Evolutionary conservation across 2,888 invertebrate species (phyloP).

Genomic region (Leptogaster cylindrica): DNA sequence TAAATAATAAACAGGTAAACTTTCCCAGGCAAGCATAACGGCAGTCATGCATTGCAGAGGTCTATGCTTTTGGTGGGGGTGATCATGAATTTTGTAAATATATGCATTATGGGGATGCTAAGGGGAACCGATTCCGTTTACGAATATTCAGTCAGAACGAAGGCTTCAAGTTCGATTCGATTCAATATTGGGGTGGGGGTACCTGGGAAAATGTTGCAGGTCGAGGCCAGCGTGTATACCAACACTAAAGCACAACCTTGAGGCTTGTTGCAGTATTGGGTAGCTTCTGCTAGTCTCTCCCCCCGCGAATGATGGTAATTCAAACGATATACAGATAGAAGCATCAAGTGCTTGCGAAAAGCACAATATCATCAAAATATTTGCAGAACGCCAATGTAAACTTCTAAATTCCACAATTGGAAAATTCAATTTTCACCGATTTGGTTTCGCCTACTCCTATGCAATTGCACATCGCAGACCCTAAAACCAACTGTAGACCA

Average conservation of each 20-base stretch:
- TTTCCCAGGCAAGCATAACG: neutral
- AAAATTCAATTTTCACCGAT: constrained; percentile 7
- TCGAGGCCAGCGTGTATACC: constrained; percentile 10
- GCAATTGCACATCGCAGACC: too few species aligned
- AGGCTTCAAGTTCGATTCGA: neutral
- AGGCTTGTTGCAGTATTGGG: constrained; percentile 1
- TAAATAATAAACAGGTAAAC: neutral
- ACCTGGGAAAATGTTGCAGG: constrained; percentile 16
- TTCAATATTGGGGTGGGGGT: neutral
- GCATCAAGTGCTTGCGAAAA: constrained; percentile 29
- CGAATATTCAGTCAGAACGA: neutral
- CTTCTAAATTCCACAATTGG: neutral
- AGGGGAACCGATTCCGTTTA: neutral
- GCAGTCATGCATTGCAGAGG: neutral
- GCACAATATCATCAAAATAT: constrained; percentile 23
- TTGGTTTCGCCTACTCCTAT: too few species aligned
- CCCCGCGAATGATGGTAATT: neutral
- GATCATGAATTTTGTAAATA: neutral
- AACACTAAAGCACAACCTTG: neutral
- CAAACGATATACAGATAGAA: neutral
- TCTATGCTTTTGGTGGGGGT: neutral
- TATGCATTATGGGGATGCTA: neutral
- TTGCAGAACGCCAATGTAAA: constrained; percentile 18
- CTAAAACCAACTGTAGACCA: too few species aligned
- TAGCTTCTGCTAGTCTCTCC: neutral